Conservation (phyloP, 2,113 vertebrate genomes). For the Malurus alboscapulatus region DNA sequence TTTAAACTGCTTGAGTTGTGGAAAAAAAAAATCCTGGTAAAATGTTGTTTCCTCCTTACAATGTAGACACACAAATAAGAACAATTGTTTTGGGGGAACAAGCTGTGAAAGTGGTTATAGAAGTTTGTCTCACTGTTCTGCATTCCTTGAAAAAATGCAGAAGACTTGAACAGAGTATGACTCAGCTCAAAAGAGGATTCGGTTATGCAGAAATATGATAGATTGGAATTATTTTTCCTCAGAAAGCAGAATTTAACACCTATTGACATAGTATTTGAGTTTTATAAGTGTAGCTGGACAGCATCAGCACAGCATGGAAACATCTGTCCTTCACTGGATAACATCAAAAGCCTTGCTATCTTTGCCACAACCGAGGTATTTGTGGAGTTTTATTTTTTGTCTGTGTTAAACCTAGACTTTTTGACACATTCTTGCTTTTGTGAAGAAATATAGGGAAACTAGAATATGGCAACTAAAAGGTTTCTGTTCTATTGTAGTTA, state of each 20-base stretch:
- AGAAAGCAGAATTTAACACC: neutral
- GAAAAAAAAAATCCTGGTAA: neutral
- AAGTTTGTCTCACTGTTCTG: conserved; percentile 42
- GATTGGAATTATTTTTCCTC: conserved; percentile 9
- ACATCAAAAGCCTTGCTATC: neutral
- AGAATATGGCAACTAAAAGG: rapidly evolving
- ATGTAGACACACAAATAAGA: conserved; percentile 43
- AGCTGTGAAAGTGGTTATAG: conserved; percentile 66
- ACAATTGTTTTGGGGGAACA: conserved; percentile 54
- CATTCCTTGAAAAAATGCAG: conserved; percentile 70
- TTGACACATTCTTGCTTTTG: neutral
- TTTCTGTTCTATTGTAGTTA: neutral
- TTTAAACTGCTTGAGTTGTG: neutral
- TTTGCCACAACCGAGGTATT: neutral
- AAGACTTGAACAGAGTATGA: conserved; percentile 68
- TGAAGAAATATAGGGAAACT: neutral
- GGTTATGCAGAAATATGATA: conserved; percentile 64
- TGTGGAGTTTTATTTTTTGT: neutral
- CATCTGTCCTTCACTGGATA: neutral
- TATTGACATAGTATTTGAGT: neutral
- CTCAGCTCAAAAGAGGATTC: conserved; percentile 70
- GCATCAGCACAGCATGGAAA: neutral
- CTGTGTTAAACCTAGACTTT: neutral
- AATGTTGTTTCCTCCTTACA: neutral
- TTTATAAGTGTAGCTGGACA: neutral